Base-by-base conservation (phyloP, 1,140 invertebrate genomes). In the Glomeris maerens region DNA sequence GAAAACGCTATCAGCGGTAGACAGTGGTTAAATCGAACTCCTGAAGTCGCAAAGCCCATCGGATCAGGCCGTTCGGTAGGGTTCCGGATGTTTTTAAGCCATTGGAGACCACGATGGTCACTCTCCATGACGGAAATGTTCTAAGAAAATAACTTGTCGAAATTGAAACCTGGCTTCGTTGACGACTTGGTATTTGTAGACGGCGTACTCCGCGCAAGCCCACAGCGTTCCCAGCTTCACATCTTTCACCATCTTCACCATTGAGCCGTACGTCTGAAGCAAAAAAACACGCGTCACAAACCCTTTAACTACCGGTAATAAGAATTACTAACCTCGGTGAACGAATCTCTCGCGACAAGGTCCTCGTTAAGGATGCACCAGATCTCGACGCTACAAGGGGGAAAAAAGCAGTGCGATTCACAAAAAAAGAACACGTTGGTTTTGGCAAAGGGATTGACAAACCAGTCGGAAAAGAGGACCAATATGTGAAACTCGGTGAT, bases 401-500 rank as follows among this genome's bases (percentile, higher is more conserved):
- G 42, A 40, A 55, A 55, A 41, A 23, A 21, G 45, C 14, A 10
- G 26, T 21, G 2, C 41, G 26, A 42, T 40, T 29, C 22, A 52
- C 38, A 50, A 27, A 50, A 38, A 47, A 53, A 22, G 38, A n/a
- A 2, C 4, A 22, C 10, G 13, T 45, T 21, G 17, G 14, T 23
- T 4, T 44, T 5, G 13, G 20, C 27, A 47, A n/a, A 53, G 17
- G 44, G 14, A 5, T 21, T 21, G 23, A 25, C n/a, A 38, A 49
- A 69, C 67, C 79, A 79, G 65, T 92, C 81, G 2, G 75, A 69
- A 63, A 87, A 95, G 26, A 92, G 74, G 1, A 95, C 67, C 10
- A 95, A 62, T 10, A 81, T 79, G 66, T 97, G 91, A 68, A 92
- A 95, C 64, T 94, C 81, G 1, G 90, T 95, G 14, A 93, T 63